phyloP scores from a whole-genome alignment of 92 coral and sea anemone genomes.

The Palythoa heliodiscus region DNA sequence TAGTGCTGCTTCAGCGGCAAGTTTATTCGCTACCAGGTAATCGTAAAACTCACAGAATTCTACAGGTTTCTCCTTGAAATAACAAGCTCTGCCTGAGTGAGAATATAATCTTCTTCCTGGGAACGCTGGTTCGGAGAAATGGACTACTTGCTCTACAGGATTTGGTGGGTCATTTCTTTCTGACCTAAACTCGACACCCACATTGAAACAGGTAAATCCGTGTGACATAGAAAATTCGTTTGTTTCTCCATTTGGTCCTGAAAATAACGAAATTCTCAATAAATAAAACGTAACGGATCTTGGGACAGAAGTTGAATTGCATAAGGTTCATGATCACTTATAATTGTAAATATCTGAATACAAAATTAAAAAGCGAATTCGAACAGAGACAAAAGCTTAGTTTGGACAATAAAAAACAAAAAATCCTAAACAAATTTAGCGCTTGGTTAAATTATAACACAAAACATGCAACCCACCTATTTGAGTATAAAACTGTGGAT shows the following conservation, averaged over 20 bases:
- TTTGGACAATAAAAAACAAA: not conserved
- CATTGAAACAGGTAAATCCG: conserved; percentile 1
- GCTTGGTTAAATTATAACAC: conserved; percentile 18
- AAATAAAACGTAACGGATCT: not conserved
- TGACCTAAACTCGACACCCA: conserved; percentile 1
- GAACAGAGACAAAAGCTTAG: not conserved
- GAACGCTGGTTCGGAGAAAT: not conserved
- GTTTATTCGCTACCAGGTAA: not conserved
- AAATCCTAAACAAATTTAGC: conserved; percentile 7
- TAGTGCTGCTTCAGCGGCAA: not conserved
- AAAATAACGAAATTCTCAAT: not conserved
- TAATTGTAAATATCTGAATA: not conserved
- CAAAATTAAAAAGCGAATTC: not conserved
- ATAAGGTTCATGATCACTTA: not conserved
- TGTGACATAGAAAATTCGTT: not conserved
- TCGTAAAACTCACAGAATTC: conserved; percentile 25
- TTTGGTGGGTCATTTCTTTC: not conserved
- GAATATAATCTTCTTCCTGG: not conserved
- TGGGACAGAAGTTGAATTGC: not conserved
- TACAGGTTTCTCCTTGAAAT: conserved; percentile 7
- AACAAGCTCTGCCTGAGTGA: not conserved
- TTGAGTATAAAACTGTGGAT: not conserved
- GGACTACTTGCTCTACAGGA: not conserved
- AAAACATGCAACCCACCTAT: conserved; percentile 22
- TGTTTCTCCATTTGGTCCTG: not conserved